A percentile compares a stretch with the other conserved stretches of the same genome.
phyloP scores from a whole-genome alignment of 2,113 vertebrate genomes.

The Orycteropus afer region DNA sequence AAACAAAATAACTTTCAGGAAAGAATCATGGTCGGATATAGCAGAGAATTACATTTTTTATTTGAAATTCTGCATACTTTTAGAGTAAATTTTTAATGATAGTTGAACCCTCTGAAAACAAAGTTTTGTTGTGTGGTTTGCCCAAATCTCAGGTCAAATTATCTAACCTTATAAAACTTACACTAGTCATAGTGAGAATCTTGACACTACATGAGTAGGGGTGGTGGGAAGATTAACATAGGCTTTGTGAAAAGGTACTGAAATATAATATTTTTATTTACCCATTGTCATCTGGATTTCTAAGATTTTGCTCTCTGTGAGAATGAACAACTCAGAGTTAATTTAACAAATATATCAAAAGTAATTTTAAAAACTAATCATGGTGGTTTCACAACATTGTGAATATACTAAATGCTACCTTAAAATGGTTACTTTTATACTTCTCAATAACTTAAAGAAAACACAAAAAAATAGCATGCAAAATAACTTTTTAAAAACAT shows the following conservation, averaged over 20 bases:
- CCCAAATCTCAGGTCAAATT: not conserved
- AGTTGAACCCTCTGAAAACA: not conserved
- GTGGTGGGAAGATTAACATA: not conserved
- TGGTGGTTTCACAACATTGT: not conserved
- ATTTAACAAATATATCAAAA: not conserved
- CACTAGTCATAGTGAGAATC: not conserved
- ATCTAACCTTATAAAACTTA: not conserved
- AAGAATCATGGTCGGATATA: not conserved
- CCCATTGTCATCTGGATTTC: not conserved
- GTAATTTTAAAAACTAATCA: not conserved
- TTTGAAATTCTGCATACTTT: not conserved
- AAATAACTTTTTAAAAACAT: conserved; percentile 2
- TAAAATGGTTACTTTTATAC: not conserved
- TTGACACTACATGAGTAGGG: not conserved
- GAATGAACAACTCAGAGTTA: not conserved
- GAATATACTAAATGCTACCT: not conserved
- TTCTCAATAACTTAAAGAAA: not conserved
- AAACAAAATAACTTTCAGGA: not conserved
- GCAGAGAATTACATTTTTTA: not conserved
- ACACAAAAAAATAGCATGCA: not conserved
- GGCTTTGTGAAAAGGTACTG: not conserved
- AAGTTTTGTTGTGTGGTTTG: not conserved
- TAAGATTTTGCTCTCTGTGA: not conserved
- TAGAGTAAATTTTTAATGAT: conserved; percentile 15
- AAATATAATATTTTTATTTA: not conserved